Base-by-base conservation (phyloP, 2,888 invertebrate species). In the Chalcosyrphus nemorum region DNA sequence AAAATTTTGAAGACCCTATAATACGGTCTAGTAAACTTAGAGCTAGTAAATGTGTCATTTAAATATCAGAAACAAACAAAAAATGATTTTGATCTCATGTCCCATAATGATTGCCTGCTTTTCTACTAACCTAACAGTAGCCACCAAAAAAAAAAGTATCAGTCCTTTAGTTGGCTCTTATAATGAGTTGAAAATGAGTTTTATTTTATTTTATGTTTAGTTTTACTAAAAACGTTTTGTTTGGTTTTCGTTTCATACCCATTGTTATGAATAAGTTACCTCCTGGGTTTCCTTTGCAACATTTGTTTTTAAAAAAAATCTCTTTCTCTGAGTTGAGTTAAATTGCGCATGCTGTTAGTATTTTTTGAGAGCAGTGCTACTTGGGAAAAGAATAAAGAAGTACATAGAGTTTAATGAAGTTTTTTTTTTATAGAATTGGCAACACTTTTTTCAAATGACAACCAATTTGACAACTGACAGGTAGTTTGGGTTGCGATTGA, bases 51-150 rank as follows among this genome's bases (percentile, higher is more conserved):
- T 82, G 72, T 78, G 66, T 72, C 78, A 82, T 80, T 66, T 77
- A 59, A 76, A 50, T 35, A 77, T 63, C 72, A 78, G 38, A 68
- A n/a, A 65, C 56, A 45, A 47, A n/a, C n/a, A 15, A 17, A 50
- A 38, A 70, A 75, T 56, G 41, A 77, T 68, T 61, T 72, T 66
- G 61, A 84, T 59, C 61, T 80, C 84, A 84, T 84, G 17, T 43
- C 45, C 56, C 84, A 84, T 84, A 71, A 56, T 47, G 45, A 80
- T 74, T 80, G 84, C 80, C 70, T 80, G 84, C 84, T 80, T 84
- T 70, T 80, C 74, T 77, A 68, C 56, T 72, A 52, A 47, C 47
- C 68, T 35, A 38, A 43, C 19, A 63, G 47, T 77, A 77, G 77
- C 41, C 54, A 35, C 35, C 21, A 76, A 29, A 35, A 66, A 66